Percentiles rank a stretch among this genome's conserved stretches.
Conservation (phyloP, 1,140 invertebrate genomes). For the Panonychus citri region DNA sequence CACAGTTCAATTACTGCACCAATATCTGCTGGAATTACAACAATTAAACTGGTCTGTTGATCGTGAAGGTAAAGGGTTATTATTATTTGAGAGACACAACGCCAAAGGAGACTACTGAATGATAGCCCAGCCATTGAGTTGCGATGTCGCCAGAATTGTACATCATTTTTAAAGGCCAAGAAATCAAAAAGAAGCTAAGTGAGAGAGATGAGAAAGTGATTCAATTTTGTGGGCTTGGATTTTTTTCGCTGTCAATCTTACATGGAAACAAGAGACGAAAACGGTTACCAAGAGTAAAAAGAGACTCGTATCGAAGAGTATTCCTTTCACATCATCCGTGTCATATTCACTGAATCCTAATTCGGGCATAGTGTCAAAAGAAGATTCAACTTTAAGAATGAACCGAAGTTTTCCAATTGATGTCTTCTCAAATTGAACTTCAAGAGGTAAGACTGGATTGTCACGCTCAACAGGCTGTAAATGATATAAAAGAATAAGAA, state of each 20-base stretch:
- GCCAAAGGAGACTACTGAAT: conserved; percentile 63
- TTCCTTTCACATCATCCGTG: conserved; percentile 82
- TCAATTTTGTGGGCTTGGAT: conserved; percentile 8
- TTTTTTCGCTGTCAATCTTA: background rate
- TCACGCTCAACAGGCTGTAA: conserved; percentile 15
- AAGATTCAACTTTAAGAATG: conserved; percentile 42
- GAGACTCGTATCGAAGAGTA: conserved; percentile 86
- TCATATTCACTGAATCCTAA: conserved; percentile 80
- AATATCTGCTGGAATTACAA: conserved; percentile 63
- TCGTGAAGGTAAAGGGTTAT: conserved; percentile 83
- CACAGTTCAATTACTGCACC: conserved; percentile 74
- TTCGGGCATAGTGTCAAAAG: conserved; percentile 41
- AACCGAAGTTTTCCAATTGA: conserved; percentile 28
- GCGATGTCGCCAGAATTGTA: conserved; percentile 70
- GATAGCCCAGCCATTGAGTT: conserved; percentile 69
- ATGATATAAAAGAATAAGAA: background rate
- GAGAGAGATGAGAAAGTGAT: conserved; percentile 33
- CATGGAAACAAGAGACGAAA: conserved; percentile 66
- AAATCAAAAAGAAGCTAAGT: conserved; percentile 62
- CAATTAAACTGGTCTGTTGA: conserved; percentile 68
- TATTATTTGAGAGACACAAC: conserved; percentile 72
- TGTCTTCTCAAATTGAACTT: conserved; percentile 25
- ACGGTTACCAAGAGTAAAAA: conserved; percentile 79
- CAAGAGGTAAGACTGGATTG: conserved; percentile 20
- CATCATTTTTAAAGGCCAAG: conserved; percentile 91